Evolutionary conservation across 2,797 vertebrate genomes (phyloP).

Genomic region (Anguilla megastoma): DNA sequence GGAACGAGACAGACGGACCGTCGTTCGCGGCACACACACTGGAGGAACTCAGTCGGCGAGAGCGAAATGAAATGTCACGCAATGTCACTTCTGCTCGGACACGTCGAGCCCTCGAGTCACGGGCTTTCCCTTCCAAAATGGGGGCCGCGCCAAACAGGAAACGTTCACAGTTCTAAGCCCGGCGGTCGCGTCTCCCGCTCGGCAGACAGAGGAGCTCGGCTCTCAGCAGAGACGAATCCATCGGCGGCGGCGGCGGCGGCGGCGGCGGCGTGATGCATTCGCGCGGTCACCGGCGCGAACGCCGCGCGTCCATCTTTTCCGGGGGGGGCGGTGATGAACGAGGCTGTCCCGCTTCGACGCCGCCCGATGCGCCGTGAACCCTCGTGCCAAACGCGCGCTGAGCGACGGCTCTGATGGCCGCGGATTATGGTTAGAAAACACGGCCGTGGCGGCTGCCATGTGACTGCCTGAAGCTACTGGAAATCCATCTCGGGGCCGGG

Average conservation of each 20-base stretch:
- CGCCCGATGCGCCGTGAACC: not conserved
- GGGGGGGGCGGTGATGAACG: not conserved
- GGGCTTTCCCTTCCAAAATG: constrained; percentile 36
- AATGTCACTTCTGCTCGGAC: constrained; percentile 50
- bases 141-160: constrained; percentile 17
- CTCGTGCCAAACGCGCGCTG: not conserved
- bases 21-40: constrained; percentile 52
- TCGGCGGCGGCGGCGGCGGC: not conserved
- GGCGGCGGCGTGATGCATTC: not conserved
- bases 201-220: not conserved
- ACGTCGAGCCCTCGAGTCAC: constrained; percentile 50
- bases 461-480: constrained; percentile 9
- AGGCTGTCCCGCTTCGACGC: not conserved
- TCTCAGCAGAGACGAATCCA: not conserved
- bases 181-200: not conserved
- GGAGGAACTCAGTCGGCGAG: constrained; percentile 51
- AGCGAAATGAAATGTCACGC: constrained; percentile 57
- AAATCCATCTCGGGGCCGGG: not conserved
- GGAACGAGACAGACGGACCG: constrained; percentile 57
- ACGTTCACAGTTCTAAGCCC: not conserved
- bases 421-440: not conserved
- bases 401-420: not conserved
- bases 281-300: not conserved
- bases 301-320: not conserved
- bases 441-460: not conserved